Evolutionary conservation across 2,888 invertebrate species (phyloP).

Genomic region (Tetranychus truncatus): DNA sequence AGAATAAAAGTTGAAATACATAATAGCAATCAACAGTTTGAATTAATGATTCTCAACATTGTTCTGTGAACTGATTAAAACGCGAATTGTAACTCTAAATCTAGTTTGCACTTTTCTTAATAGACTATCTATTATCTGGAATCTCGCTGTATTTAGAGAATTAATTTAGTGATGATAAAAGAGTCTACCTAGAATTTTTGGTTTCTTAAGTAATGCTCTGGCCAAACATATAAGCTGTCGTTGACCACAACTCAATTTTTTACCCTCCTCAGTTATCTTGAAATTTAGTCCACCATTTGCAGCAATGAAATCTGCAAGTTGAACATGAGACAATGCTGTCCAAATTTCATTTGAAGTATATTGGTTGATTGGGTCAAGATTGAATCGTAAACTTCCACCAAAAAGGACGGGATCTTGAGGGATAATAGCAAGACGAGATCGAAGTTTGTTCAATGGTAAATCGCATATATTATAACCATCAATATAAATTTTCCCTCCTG

Average conservation of each 20-base stretch:
- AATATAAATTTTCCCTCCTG: conserved; percentile 16
- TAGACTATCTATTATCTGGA: no score
- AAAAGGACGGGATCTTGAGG: conserved; percentile 83
- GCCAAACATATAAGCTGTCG: conserved; percentile 37
- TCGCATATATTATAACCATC: conserved; percentile 14
- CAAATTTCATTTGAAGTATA: conserved; percentile 38
- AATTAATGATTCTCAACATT: no score
- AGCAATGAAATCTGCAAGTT: conserved; percentile 35
- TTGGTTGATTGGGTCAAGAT: conserved; percentile 68
- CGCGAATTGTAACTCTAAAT: no score
- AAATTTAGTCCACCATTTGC: conserved; percentile 31
- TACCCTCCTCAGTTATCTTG: conserved; percentile 37
- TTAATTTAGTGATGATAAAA: no score
- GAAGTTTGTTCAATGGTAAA: conserved; percentile 33
- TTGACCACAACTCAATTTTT: conserved; percentile 35
- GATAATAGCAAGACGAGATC: conserved; percentile 33
- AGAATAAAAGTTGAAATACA: no score
- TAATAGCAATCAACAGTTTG: no score
- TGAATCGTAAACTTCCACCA: conserved; percentile 70
- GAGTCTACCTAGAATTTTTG: conserved; percentile 31
- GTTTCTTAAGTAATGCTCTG: conserved; percentile 35
- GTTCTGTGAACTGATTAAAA: no score
- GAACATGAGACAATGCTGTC: conserved; percentile 39
- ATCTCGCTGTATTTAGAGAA: no score
- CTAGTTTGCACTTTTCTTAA: no score